A percentile compares a stretch with the other conserved stretches of the same genome.
These are phyloP conservation scores for Myotis daubentonii DNA, from an alignment of 2,797 vertebrate species.

Conservation along the genomic window DNA sequence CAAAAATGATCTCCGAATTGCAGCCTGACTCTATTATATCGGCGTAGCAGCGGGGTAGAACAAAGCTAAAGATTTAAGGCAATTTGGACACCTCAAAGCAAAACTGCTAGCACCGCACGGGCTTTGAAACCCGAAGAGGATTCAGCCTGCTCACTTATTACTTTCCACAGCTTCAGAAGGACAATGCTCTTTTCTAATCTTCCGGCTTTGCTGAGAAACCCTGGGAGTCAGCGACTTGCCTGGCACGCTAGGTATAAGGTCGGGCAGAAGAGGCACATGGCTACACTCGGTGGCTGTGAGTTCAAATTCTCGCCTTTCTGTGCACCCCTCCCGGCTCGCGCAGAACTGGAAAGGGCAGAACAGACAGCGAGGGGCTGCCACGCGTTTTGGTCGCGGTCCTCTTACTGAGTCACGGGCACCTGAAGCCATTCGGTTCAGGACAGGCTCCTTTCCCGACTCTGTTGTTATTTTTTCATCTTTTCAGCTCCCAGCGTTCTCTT, in stretches of 20 bases:
- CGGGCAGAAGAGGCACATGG: conserved; percentile 75
- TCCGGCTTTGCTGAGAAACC: conserved; percentile 82
- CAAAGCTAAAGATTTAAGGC: conserved; percentile 86
- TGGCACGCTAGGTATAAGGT: conserved; percentile 82
- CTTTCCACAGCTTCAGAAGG: conserved; percentile 86
- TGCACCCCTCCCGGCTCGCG: conserved; percentile 63
- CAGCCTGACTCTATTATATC: conserved; percentile 69
- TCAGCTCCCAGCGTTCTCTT: conserved; percentile 69
- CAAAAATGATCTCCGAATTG: conserved; percentile 77
- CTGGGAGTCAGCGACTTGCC: conserved; percentile 86
- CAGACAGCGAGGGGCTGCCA: conserved; percentile 61
- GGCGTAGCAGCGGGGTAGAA: conserved; percentile 81
- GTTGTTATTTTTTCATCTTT: conserved; percentile 67
- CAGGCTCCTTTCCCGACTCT: conserved; percentile 55
- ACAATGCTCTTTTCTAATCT: conserved; percentile 85
- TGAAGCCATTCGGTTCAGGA: conserved; percentile 54
- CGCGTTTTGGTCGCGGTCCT: conserved; percentile 64
- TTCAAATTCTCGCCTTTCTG: conserved; percentile 83
- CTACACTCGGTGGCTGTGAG: conserved; percentile 76
- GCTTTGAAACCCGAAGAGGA: conserved; percentile 86
- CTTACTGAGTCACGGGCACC: conserved; percentile 59
- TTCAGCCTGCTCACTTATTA: conserved; percentile 86
- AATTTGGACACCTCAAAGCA: conserved; percentile 86
- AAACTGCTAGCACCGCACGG: conserved; percentile 75
- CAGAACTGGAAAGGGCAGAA: conserved; percentile 74